Conservation (phyloP, 2,888 invertebrate genomes). For the Eupithecia exiguata region DNA sequence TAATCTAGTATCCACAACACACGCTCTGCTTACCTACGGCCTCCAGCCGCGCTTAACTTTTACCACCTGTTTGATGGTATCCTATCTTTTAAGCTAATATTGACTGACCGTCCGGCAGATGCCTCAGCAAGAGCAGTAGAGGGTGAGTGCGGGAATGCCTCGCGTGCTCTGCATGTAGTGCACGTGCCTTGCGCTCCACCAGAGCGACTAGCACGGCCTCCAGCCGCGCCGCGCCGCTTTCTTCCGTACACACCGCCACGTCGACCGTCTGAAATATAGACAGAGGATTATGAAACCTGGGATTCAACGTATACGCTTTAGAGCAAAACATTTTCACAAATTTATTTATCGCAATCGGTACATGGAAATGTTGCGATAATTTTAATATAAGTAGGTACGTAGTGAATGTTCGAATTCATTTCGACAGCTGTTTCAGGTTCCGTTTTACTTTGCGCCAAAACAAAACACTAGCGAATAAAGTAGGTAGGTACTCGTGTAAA, state of each 20-base stretch:
- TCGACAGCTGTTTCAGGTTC: no score
- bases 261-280: conserved; percentile 82
- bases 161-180: conserved; percentile 84
- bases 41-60: no score
- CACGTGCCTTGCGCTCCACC: conserved; percentile 86
- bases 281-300: not conserved
- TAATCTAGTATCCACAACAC: no score
- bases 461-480: no score
- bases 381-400: no score
- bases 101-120: conserved; percentile 70
- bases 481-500: no score
- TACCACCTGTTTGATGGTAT: not conserved
- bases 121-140: conserved; percentile 71
- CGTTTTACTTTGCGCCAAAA: no score
- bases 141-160: conserved; percentile 79
- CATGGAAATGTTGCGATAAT: no score
- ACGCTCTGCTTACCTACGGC: not conserved
- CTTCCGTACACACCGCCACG: conserved; percentile 89
- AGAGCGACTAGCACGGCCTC: conserved; percentile 88
- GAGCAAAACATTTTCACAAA: no score
- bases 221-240: conserved; percentile 85
- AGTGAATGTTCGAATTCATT: no score
- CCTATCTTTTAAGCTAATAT: not conserved
- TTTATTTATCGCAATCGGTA: no score
- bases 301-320: no score